Evolutionary conservation across 2,113 vertebrate species (phyloP), one percentile per base, ranked within the genome.

Genomic region (Apteryx mantelli): DNA sequence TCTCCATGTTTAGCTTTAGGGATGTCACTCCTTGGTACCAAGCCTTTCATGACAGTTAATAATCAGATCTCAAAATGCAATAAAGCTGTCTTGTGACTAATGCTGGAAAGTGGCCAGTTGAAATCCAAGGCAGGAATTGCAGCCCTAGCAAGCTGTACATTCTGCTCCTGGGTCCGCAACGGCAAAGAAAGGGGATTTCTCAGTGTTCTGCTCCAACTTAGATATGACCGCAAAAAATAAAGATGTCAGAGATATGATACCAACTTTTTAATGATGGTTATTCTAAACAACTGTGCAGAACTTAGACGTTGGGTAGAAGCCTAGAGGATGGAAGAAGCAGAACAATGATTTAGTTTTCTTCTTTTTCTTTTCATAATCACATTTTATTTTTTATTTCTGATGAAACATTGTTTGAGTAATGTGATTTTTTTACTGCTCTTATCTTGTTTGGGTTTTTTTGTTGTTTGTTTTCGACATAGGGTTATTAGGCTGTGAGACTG

Each of bases 41-140:
- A 74, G 68, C 70, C 89, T 91, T 81, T 34, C 0, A 9, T 95
- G 95, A 40, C 85, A 93, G 87, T 4, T 88, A 84, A 14, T 22
- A 14, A 42, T 44, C 87, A 58, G 61, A 88, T 82, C 79, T 88
- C 63, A 34, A 60, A 34, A 24, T 10, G 48, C 85, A 74, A 77
- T 96, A 88, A 93, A 94, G 48, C 78, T 93, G 91, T 71, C 56
- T 13, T 52, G 93, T 21, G 91, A 55, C 13, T 56, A 68, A 69
- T 4, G 87, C 5, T 32, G 13, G 38, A 6, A 68, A 86, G 80
- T 11, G 65, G 75, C 40, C 69, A 5, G 52, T 7, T 46, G 85
- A 52, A 68, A 91, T 20, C 46, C 38, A 5, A 56, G 86, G 76
- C 87, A 48, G 89, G 70, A 26, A 80, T 91, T n/a, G 36, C 38